Percentiles rank a stretch among this genome's conserved stretches.
Conservation (phyloP, 1,140 invertebrate species). For the Frieseomelitta varia region DNA sequence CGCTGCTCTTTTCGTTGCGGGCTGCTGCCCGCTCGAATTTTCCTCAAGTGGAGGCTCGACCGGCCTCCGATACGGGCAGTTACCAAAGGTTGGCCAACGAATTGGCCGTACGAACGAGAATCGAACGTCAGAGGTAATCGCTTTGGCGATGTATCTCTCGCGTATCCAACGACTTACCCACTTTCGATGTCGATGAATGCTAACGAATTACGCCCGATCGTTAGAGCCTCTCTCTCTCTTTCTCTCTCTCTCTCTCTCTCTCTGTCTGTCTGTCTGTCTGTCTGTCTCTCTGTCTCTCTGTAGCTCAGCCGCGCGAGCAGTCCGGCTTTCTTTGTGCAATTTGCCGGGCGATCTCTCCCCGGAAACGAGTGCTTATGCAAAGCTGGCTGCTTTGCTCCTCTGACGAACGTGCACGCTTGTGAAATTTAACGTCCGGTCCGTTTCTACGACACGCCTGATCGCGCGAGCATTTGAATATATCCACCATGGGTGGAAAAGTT, state of each 20-base stretch:
- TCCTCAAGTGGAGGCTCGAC: neutral
- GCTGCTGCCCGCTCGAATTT: neutral
- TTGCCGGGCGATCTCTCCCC: neutral
- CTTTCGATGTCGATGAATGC: slow-evolving; percentile 13
- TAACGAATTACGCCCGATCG: neutral
- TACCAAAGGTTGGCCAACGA: slow-evolving; percentile 7
- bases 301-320: neutral
- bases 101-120: neutral
- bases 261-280: no score
- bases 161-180: neutral
- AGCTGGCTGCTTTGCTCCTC: neutral
- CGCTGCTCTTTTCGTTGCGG: slow-evolving; percentile 15
- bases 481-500: no score
- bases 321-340: slow-evolving; percentile 7
- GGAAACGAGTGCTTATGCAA: neutral
- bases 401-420: neutral
- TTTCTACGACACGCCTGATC: no score
- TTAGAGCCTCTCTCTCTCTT: neutral
- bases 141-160: neutral
- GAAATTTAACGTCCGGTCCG: no score
- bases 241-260: no score
- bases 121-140: slow-evolving; percentile 33
- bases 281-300: no score
- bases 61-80: no score
- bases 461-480: no score